These are phyloP conservation scores for Stratiomys singularior DNA, from an alignment of 2,888 invertebrate species.

Conservation along the genomic window DNA sequence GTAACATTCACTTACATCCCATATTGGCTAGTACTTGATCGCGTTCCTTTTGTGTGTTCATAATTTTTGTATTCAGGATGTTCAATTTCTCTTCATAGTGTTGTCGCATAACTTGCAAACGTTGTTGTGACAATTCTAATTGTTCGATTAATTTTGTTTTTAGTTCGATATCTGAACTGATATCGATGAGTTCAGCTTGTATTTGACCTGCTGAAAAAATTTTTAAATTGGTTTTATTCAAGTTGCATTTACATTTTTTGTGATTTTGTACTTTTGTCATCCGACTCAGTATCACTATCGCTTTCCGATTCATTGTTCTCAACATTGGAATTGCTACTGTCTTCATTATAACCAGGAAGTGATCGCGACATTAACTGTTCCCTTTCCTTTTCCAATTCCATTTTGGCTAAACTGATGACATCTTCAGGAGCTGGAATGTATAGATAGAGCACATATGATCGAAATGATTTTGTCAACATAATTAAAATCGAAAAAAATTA, in stretches of 20 bases:
- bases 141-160: conserved; percentile 95
- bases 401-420: conserved; percentile 81
- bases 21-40: conserved; percentile 82
- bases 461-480: too few relatives aligned
- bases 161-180: conserved; percentile 93
- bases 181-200: conserved; percentile 84
- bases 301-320: conserved; percentile 68
- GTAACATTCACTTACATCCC: conserved; percentile 52
- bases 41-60: conserved; percentile 88
- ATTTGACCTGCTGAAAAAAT: conserved; percentile 67
- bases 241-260: background rate
- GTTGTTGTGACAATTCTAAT: conserved; percentile 86
- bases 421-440: conserved; percentile 64
- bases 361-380: conserved; percentile 65
- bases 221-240: too few relatives aligned
- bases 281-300: conserved; percentile 72
- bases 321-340: conserved; percentile 70
- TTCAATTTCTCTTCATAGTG: conserved; percentile 94
- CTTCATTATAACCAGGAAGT: conserved; percentile 66
- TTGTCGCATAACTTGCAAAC: conserved; percentile 83
- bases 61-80: conserved; percentile 84
- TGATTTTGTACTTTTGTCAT: conserved; percentile 67
- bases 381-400: conserved; percentile 78
- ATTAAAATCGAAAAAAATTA: too few relatives aligned
- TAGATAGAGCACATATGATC: too few relatives aligned